Percentiles rank a stretch among this genome's conserved stretches.
These are phyloP conservation scores for Hippocampus comes DNA, from an alignment of 2,113 vertebrate species.

Conservation along the genomic window DNA sequence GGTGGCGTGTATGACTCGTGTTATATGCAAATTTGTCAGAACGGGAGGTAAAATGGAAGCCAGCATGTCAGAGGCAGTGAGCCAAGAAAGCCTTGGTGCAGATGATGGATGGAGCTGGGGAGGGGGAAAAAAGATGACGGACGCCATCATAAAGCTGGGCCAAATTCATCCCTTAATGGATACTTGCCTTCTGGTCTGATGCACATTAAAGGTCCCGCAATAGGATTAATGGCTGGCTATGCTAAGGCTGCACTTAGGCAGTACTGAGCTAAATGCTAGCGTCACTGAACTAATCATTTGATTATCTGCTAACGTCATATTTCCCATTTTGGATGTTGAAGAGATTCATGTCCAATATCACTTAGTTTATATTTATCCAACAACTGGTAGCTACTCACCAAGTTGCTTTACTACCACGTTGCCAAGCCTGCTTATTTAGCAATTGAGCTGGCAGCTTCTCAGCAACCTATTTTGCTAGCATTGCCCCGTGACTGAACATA, in stretches of 20 bases:
- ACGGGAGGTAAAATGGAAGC: constrained; percentile 54
- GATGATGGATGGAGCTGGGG: constrained; percentile 45
- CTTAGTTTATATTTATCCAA: not conserved
- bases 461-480: not conserved
- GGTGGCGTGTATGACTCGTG: constrained; percentile 47
- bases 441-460: not conserved
- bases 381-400: not conserved
- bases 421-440: not conserved
- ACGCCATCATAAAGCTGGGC: constrained; percentile 38
- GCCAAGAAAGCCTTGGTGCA: constrained; percentile 59
- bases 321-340: not conserved
- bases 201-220: constrained; percentile 14
- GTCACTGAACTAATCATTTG: not conserved
- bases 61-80: constrained; percentile 54
- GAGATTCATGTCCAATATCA: not conserved
- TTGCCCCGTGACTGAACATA: too few species aligned
- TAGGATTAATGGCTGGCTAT: constrained; percentile 1
- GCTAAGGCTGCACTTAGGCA: constrained; percentile 2
- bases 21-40: constrained; percentile 58
- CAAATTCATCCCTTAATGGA: constrained; percentile 46
- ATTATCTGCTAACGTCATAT: constrained; percentile 1
- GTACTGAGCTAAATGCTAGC: constrained; percentile 7
- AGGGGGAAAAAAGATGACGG: constrained; percentile 13
- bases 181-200: constrained; percentile 31
- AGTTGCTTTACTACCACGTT: not conserved